Evolutionary conservation across 1,140 invertebrate species (phyloP), one percentile per base, ranked within the genome.

Genomic region (Zophobas morio): DNA sequence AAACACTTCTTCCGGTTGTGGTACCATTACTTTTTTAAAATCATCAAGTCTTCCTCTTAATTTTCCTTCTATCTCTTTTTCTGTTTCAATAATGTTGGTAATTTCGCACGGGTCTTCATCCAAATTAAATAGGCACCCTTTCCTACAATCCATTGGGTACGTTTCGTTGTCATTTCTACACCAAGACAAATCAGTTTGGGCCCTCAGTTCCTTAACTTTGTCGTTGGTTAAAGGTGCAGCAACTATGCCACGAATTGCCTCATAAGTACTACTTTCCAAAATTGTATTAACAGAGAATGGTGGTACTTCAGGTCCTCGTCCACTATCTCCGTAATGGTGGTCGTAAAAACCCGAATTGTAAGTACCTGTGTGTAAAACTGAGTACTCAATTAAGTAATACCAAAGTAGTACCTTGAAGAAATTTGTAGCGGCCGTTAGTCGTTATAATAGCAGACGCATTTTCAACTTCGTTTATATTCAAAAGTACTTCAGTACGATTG

Each of bases 391-490:
- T 6, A 70, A 8, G 6, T 2, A 70, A 42, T 70, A 8, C 6
- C 20, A 6, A 5, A 37, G 6, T 70, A 6, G 77, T 80, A 89
- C 90, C 90, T 76, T 89, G 85, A 42, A 84, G 57, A 72, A 78
- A 82, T 77, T 84, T 90, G 91, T 95, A 95, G 85, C 97, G 97
- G 91, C 94, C 98, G 47, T 93, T 87, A n/a, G 91, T 92, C 0
- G 92, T 83, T 1, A 93, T 92, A 1, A 98, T 85, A 0, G 92
- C 92, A 0, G 92, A 91, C 77, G 90, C 91, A 5, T 91, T 89
- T 70, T 86, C 91, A n/a, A 92, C 89, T 75, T 96, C 93, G 83
- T 98, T 96, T 63, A 98, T 97, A 84, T 98, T 98, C 77, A 97
- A 93, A 0, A 98, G 85, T 33, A 97, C 86, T 51, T 89, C 88